A percentile compares a stretch with the other conserved stretches of the same genome.
These are phyloP conservation scores for Agrotis ipsilon DNA, from an alignment of 2,888 invertebrate genomes.

Conservation along the genomic window DNA sequence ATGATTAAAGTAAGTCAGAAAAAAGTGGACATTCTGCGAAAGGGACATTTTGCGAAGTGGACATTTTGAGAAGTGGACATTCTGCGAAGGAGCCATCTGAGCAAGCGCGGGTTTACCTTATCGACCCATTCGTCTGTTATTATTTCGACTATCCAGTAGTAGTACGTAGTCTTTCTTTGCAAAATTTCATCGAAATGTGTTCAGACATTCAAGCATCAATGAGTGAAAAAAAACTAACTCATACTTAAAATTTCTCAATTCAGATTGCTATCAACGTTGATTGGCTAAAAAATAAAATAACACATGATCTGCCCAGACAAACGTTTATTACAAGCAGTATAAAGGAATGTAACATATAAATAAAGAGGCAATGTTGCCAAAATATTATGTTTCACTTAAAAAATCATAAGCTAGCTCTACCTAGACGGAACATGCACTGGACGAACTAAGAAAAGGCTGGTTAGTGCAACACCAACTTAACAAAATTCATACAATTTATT, in stretches of 20 bases:
- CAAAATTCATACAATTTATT: conserved; percentile 15
- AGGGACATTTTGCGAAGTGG: too few relatives aligned
- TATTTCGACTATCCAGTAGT: too few relatives aligned
- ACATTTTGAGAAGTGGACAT: too few relatives aligned
- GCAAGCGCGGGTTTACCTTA: too few relatives aligned
- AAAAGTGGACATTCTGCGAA: too few relatives aligned
- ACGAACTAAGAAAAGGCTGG: conserved; percentile 23
- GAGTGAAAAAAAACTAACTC: not conserved
- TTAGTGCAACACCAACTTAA: conserved; percentile 38
- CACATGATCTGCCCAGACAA: conserved; percentile 53
- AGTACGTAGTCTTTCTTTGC: not conserved
- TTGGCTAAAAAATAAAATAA: conserved; percentile 2
- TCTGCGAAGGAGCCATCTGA: too few relatives aligned
- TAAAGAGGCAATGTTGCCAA: conserved; percentile 44
- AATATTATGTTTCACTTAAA: conserved; percentile 49
- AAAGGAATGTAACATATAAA: conserved; percentile 69
- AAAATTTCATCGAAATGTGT: not conserved
- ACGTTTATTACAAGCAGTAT: conserved; percentile 63
- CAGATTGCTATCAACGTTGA: too few relatives aligned
- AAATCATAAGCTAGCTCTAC: conserved; percentile 48
- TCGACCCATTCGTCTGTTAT: too few relatives aligned
- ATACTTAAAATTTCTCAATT: too few relatives aligned
- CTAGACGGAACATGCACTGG: conserved; percentile 45
- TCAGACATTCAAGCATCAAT: not conserved
- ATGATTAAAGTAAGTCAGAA: too few relatives aligned